Evolutionary conservation across 2,113 vertebrate genomes (phyloP).

Genomic region (Mellivora capensis): DNA sequence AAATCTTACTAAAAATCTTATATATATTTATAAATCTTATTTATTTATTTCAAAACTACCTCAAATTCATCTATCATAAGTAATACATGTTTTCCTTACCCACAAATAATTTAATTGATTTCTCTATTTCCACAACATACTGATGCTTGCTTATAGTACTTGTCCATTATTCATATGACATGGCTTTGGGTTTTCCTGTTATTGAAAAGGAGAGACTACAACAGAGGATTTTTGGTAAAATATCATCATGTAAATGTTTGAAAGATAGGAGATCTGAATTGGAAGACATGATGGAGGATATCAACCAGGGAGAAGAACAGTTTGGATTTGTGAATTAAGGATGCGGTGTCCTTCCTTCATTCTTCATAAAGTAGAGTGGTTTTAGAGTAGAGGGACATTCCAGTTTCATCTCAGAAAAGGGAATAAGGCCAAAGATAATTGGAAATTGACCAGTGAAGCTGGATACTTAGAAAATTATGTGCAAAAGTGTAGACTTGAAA

Average conservation of each 20-base stretch:
- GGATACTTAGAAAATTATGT: slow-evolving; percentile 58
- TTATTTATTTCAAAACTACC: neutral
- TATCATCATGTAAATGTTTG: neutral
- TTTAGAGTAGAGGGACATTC: slow-evolving; percentile 54
- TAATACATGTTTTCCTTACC: neutral
- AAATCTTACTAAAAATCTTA: too few relatives aligned
- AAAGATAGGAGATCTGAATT: neutral
- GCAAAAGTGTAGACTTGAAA: slow-evolving; percentile 44
- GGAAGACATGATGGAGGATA: neutral
- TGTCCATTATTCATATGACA: neutral
- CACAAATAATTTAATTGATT: neutral
- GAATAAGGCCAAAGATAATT: slow-evolving; percentile 48
- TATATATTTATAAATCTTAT: neutral
- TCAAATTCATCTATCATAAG: neutral
- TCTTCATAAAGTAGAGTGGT: slow-evolving; percentile 59
- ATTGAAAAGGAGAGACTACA: neutral
- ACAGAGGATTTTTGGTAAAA: neutral
- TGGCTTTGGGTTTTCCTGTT: neutral
- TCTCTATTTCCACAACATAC: neutral
- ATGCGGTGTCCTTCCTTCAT: slow-evolving; percentile 19
- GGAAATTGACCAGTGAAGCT: slow-evolving; percentile 48
- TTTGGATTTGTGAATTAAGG: slow-evolving; percentile 58
- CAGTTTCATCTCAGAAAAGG: slow-evolving; percentile 47
- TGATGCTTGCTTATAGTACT: neutral
- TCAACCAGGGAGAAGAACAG: slow-evolving; percentile 1